These are phyloP conservation scores for Ophiothrix spiculata DNA, from an alignment of 35 echinoderm and acorn worm species.

Conservation along the genomic window DNA sequence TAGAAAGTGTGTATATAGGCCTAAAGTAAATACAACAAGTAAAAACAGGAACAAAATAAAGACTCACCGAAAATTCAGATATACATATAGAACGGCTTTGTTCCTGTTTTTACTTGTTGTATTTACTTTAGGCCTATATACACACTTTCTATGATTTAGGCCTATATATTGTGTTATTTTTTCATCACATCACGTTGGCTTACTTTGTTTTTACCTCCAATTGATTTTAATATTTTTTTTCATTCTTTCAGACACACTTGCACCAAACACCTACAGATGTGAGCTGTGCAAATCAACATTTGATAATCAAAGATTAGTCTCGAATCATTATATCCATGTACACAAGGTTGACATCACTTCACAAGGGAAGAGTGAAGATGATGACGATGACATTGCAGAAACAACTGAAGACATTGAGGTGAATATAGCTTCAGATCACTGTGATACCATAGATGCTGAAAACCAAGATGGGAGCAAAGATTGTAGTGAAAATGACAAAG, in stretches of 20 bases:
- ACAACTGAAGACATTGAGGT: neutral
- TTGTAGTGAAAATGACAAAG: neutral
- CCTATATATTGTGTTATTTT: too few relatives aligned
- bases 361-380: neutral
- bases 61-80: too few relatives aligned
- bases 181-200: too few relatives aligned
- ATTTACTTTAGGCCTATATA: too few relatives aligned
- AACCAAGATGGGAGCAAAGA: neutral
- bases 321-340: conserved; percentile 7
- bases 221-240: neutral
- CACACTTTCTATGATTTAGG: too few relatives aligned
- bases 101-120: too few relatives aligned
- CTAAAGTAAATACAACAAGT: too few relatives aligned
- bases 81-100: too few relatives aligned
- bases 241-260: conserved; percentile 11
- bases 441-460: neutral
- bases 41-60: too few relatives aligned
- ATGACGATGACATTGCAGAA: neutral
- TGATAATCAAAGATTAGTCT: neutral
- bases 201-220: too few relatives aligned
- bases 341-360: neutral
- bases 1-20: too few relatives aligned
- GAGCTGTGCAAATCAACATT: conserved; percentile 7
- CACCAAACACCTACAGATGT: neutral
- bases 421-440: neutral